Conservation (phyloP, 2,113 vertebrate species). For the Benthochromis sp. region DNA sequence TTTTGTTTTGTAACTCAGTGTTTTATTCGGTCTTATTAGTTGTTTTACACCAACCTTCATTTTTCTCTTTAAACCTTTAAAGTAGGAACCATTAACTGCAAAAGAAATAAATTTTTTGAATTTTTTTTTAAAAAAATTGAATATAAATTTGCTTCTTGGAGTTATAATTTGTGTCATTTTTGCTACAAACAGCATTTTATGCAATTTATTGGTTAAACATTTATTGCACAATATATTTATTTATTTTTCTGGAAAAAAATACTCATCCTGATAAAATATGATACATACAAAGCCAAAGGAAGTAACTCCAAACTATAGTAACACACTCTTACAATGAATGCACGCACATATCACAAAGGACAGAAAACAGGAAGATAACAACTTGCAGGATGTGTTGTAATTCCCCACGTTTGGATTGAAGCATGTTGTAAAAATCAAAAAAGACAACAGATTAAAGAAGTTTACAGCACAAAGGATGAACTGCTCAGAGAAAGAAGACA, state of each 20-base stretch:
- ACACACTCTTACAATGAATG: not conserved
- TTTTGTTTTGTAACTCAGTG: not conserved
- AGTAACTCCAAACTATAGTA: not conserved
- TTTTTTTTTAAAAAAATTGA: not conserved
- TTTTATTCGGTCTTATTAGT: not conserved
- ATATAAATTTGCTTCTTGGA: not conserved
- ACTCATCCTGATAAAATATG: not conserved
- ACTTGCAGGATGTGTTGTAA: not conserved
- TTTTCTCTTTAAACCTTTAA: not conserved
- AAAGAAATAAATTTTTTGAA: not conserved
- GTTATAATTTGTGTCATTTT: not conserved
- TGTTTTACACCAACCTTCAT: not conserved
- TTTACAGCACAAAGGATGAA: not conserved
- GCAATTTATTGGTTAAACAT: not conserved
- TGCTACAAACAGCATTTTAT: not conserved
- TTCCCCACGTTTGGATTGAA: not conserved
- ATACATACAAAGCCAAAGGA: not conserved
- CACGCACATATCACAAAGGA: not conserved
- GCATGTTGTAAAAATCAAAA: not conserved
- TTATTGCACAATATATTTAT: not conserved
- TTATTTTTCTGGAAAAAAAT: not conserved
- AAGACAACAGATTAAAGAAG: not conserved
- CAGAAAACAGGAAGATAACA: not conserved
- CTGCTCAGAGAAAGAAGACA: not conserved
- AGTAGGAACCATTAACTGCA: not conserved